phyloP scores from a whole-genome alignment of 2,888 invertebrate species.

The Ormia ochracea region DNA sequence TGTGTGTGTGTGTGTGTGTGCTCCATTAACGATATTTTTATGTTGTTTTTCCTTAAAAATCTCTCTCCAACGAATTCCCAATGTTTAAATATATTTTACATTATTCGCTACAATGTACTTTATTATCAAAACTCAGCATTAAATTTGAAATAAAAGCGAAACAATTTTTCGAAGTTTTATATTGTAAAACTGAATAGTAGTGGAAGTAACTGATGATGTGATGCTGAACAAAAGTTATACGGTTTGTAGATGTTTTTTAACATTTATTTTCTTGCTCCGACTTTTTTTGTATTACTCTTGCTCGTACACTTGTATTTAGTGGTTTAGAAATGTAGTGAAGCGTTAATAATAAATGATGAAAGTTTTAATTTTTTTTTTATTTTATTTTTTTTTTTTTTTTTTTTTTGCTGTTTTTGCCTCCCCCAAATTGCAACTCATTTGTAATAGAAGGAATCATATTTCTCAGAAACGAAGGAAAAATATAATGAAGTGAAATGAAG shows the following conservation, averaged over 20 bases:
- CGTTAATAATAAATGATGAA: constrained; percentile 63
- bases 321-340: constrained; percentile 61
- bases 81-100: constrained; percentile 44
- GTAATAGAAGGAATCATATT: constrained; percentile 30
- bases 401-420: constrained; percentile 13
- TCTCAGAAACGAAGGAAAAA: neutral
- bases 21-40: constrained; percentile 4
- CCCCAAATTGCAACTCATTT: constrained; percentile 32
- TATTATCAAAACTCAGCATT: constrained; percentile 60
- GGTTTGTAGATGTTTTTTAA: constrained; percentile 40
- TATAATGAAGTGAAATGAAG: constrained; percentile 7
- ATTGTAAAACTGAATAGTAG: constrained; percentile 51
- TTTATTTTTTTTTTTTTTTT: too few species aligned
- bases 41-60: constrained; percentile 19
- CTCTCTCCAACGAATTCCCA: constrained; percentile 20
- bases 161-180: constrained; percentile 46
- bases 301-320: constrained; percentile 47
- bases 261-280: constrained; percentile 42
- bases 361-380: constrained; percentile 57
- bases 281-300: constrained; percentile 35
- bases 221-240: constrained; percentile 39
- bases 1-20: too few species aligned
- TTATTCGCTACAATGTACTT: constrained; percentile 40
- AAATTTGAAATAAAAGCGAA: constrained; percentile 36
- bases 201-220: constrained; percentile 52